These are phyloP conservation scores for Centropyge bicolor DNA, from an alignment of 2,797 vertebrate genomes.

Conservation along the genomic window DNA sequence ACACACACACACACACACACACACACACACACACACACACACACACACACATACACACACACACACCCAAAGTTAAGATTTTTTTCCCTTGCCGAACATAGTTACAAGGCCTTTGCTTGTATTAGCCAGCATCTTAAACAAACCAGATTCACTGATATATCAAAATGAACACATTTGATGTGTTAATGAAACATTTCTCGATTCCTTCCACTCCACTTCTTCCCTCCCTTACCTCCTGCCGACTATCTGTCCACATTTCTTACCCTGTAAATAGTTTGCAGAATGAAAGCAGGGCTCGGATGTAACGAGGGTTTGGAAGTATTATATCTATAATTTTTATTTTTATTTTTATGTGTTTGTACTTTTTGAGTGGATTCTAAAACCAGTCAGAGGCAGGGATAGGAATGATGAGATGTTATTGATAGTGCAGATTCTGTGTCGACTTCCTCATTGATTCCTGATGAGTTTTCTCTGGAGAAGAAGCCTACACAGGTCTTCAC, in stretches of 20 bases:
- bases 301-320: not conserved
- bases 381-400: not conserved
- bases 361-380: not conserved
- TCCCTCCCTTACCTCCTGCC: not conserved
- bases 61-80: not conserved
- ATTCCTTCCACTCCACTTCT: slow-evolving; percentile 1
- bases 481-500: too few relatives aligned
- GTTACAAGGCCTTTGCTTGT: not conserved
- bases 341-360: not conserved
- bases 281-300: not conserved
- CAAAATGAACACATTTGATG: slow-evolving; percentile 2
- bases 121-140: not conserved
- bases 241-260: slow-evolving; percentile 4
- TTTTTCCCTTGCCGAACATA: not conserved
- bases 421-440: too few relatives aligned
- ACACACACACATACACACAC: not conserved
- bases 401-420: too few relatives aligned
- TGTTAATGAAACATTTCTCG: slow-evolving; percentile 10
- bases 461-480: too few relatives aligned
- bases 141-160: slow-evolving; percentile 5
- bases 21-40: not conserved
- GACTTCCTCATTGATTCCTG: too few relatives aligned
- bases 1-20: not conserved
- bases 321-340: not conserved
- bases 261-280: slow-evolving; percentile 4